Evolutionary conservation across 2,113 vertebrate genomes (phyloP), one percentile per base, ranked within the genome.

Genomic region (Sylvia atricapilla): DNA sequence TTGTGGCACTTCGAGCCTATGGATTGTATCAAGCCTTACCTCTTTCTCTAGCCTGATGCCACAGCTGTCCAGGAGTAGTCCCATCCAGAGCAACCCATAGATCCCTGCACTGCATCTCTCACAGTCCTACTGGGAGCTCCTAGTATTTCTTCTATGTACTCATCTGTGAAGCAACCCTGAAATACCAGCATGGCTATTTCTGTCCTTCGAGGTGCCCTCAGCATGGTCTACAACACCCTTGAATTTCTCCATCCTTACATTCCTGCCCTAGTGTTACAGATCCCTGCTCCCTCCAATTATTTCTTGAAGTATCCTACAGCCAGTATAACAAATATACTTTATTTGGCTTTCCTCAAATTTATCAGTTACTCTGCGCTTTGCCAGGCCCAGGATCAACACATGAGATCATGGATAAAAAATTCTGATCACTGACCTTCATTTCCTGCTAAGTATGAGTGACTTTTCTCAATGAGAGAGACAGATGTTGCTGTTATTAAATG

Each of bases 151-250:
- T 68, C 31, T 47, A 8, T 9, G 4, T n/a, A 46, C 15, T 37
- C 27, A 43, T 6, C 15, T 31, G 30, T 70, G 43, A 77, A 79
- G 23, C 39, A 80, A 12, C 33, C 30, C 44, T 72, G 52, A 56
- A 47, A 18, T 31, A 62, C 6, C 59, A 69, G 21, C 13, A 28
- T 67, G 43, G 13, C 6, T 41, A 14, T n/a, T 89, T 91, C 63
- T 90, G 33, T 69, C 58, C n/a, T 83, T 58, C 9, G 31, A 59
- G n/a, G 22, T 66, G 21, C 35, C 9, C 16, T 49, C 30, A 43
- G 25, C 0, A 0, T 43, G 21, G 13, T 70, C 74, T 50, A 20
- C 14, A 70, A 33, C 10, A 44, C 4, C 28, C 17, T 56, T 60
- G 15, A 56, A 47, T n/a, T 85, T 79, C 31, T 28, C 46, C 15